Percentiles rank a stretch among this genome's conserved stretches.
Conservation (phyloP, 2,113 vertebrate genomes). For the Grallaria varia region DNA sequence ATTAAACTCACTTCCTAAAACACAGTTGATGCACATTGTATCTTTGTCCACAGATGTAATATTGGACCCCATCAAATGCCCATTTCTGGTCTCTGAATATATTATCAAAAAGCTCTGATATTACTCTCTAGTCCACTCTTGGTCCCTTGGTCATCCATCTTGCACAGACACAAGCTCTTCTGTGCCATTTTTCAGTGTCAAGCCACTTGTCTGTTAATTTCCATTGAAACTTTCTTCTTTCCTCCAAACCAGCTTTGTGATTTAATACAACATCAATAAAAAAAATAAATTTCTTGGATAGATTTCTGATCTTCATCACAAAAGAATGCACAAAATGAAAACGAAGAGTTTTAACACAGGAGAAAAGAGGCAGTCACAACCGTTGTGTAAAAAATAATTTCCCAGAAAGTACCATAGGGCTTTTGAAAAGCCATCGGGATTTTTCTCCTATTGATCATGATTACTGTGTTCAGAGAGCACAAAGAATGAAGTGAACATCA, state of each 20-base stretch:
- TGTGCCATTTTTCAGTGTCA: neutral
- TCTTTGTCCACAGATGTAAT: neutral
- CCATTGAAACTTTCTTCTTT: neutral
- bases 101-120: neutral
- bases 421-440: neutral
- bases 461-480: neutral
- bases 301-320: neutral
- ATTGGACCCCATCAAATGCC: neutral
- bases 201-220: neutral
- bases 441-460: neutral
- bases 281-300: neutral
- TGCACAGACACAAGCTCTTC: neutral
- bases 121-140: neutral
- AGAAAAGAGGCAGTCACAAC: neutral
- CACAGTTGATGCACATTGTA: neutral
- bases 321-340: neutral
- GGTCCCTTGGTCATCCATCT: neutral
- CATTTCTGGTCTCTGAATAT: neutral
- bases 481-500: neutral
- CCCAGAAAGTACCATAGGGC: neutral
- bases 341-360: neutral
- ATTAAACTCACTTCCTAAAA: neutral
- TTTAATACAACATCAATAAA: neutral
- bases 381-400: neutral
- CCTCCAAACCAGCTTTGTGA: neutral